Evolutionary conservation across 2,888 invertebrate genomes (phyloP).

Genomic region (Catocala nupta): DNA sequence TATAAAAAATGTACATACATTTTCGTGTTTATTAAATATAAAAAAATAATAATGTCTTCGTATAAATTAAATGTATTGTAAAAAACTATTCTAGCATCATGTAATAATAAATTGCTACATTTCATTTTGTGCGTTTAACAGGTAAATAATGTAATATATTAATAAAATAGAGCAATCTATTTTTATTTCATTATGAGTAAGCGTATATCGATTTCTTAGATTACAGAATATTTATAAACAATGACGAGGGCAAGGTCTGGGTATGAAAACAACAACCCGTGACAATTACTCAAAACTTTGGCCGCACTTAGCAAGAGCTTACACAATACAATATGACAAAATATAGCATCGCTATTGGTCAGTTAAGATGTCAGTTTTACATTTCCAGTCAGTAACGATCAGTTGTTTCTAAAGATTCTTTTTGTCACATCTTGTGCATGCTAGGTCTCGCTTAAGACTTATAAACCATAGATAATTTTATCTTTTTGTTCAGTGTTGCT

Average conservation of each 20-base stretch:
- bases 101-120: constrained; percentile 72
- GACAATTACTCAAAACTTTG: too few relatives aligned
- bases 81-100: constrained; percentile 48
- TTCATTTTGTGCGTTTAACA: constrained; percentile 70
- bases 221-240: constrained; percentile 31
- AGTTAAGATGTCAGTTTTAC: too few relatives aligned
- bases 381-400: too few relatives aligned
- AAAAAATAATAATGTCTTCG: constrained; percentile 55
- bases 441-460: too few relatives aligned
- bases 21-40: constrained; percentile 73
- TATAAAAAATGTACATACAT: constrained; percentile 74
- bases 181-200: constrained; percentile 59
- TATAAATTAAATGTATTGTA: constrained; percentile 56
- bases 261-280: neutral
- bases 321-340: too few relatives aligned
- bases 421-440: too few relatives aligned
- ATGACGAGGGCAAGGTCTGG: constrained; percentile 9
- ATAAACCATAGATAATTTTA: too few relatives aligned
- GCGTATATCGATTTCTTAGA: constrained; percentile 55
- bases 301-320: too few relatives aligned
- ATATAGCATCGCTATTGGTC: too few relatives aligned
- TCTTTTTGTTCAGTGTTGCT: too few relatives aligned
- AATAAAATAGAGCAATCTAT: constrained; percentile 71
- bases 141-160: constrained; percentile 53
- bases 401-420: too few relatives aligned